These are phyloP conservation scores for Setophaga coronata DNA, from an alignment of 2,113 vertebrate genomes.

Conservation along the genomic window DNA sequence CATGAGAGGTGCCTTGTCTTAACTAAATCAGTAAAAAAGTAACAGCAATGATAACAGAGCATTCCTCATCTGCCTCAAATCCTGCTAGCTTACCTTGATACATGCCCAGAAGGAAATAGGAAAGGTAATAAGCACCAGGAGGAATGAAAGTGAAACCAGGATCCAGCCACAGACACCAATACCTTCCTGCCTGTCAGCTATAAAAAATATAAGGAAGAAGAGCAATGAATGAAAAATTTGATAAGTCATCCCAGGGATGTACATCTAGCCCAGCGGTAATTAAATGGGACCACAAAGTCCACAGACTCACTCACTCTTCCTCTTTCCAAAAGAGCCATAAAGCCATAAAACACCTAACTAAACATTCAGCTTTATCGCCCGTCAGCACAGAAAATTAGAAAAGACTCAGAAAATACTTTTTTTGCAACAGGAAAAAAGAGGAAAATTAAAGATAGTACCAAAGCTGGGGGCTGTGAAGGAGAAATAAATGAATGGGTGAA, in stretches of 20 bases:
- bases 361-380: neutral
- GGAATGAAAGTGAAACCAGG: constrained; percentile 76
- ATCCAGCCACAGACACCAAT: constrained; percentile 82
- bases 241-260: neutral
- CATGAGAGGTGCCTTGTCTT: neutral
- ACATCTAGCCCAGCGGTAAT: neutral
- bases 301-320: neutral
- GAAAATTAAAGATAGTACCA: neutral
- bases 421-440: neutral
- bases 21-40: neutral
- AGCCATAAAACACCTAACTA: neutral
- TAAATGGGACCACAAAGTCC: neutral
- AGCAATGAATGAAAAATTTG: neutral
- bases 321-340: neutral
- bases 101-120: constrained; percentile 86
- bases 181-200: constrained; percentile 70
- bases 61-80: neutral
- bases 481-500: neutral
- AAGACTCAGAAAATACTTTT: neutral
- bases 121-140: constrained; percentile 78
- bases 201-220: neutral
- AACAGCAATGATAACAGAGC: fast-evolving
- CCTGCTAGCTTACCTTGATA: constrained; percentile 80
- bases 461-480: neutral
- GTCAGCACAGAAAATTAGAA: neutral